Base-by-base conservation (phyloP, 2,113 vertebrate species). In the Oplegnathus fasciatus region DNA sequence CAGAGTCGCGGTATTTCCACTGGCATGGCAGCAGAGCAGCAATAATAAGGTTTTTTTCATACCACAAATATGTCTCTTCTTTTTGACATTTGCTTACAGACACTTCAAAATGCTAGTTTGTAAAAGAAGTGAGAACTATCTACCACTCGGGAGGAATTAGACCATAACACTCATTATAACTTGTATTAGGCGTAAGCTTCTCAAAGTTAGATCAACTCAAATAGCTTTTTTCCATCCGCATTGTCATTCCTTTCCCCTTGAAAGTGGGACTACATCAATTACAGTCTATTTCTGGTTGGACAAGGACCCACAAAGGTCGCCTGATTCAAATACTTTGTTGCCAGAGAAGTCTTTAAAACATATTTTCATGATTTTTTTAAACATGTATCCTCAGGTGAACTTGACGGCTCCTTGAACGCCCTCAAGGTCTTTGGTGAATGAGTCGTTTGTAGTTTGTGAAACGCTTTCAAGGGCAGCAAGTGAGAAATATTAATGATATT, bases 1-100 rank as follows among this genome's bases (percentile, higher is more conserved):
- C 26, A 80, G 89, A 86, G 71, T 62, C 75, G 73, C 30, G 42
- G 86, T 86, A 78, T 91, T 94, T 89, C 82, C 82, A 88, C 83
- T 88, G 86, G 67, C 70, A 69, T 72, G 72, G 66, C 78, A 78
- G 61, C 60, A 68, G 71, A 78, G 78, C 50, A 80, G 83, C 67
- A 58, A 70, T 83, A 89, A 86, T 67, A 48, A 22, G 17, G 22
- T 24, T 55, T 65, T 42, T 69, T 72, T 80, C 24, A 87, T 3
- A 83, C 80, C 83, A 83, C 78, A 88, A 86, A 65, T 76, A 89
- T 84, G 80, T 62, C 32, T 82, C 40, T 54, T 83, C 78, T 75
- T 65, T 84, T 76, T 71, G 15, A 82, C 60, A 67, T 72, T 67
- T 61, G 30, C 46, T 88, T 30, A 69, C 65, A 79, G 37, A 40